phyloP scores from a whole-genome alignment of 2,797 vertebrate species.

The Hydrophis major region DNA sequence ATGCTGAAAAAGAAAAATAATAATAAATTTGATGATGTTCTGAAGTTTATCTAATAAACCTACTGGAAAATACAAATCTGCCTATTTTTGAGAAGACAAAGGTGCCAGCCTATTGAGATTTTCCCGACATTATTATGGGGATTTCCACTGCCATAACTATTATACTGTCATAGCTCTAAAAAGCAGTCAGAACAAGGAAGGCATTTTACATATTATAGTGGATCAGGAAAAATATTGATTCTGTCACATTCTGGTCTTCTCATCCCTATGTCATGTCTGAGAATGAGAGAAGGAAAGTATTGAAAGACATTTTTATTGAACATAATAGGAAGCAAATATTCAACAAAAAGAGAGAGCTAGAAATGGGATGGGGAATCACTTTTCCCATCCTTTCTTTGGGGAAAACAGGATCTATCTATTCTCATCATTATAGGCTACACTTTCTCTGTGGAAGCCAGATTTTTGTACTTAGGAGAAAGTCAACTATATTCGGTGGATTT shows the following conservation, averaged over 20 bases:
- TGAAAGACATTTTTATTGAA: not conserved
- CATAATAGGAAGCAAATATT: not conserved
- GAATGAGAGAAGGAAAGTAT: not conserved
- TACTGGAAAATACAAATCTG: not conserved
- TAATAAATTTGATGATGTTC: not conserved
- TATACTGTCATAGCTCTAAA: not conserved
- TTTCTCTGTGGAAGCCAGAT: not conserved
- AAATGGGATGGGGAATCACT: not conserved
- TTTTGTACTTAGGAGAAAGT: not conserved
- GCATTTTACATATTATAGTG: not conserved
- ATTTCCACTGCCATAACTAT: not conserved
- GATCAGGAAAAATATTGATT: not conserved
- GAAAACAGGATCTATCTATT: not conserved
- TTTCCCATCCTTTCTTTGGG: not conserved
- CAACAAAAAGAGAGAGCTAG: not conserved
- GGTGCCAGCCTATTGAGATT: not conserved
- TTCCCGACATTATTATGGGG: not conserved
- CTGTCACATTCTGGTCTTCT: not conserved
- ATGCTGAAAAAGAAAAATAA: not conserved
- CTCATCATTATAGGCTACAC: not conserved
- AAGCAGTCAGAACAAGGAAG: not conserved
- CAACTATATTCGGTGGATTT: not conserved
- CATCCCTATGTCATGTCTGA: not conserved
- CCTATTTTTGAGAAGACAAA: not conserved
- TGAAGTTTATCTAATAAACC: not conserved